Evolutionary conservation across 2,888 invertebrate species (phyloP).

Genomic region (Eupithecia tripunctaria): DNA sequence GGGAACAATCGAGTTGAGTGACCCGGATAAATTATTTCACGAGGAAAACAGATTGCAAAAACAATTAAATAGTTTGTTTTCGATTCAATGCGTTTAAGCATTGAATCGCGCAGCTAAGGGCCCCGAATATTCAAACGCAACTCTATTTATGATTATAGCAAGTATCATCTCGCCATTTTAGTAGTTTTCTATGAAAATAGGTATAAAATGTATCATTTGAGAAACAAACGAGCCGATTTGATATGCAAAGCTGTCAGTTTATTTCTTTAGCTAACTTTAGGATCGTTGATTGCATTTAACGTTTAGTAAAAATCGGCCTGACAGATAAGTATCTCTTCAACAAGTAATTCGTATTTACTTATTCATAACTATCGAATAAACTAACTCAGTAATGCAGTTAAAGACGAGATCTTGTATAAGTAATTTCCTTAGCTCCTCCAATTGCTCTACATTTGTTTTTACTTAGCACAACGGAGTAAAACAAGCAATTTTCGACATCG

Average conservation of each 20-base stretch:
- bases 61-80: not conserved
- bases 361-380: too few relatives aligned
- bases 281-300: too few relatives aligned
- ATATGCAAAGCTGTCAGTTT: not conserved
- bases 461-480: slow-evolving; percentile 4
- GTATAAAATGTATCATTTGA: too few relatives aligned
- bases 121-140: too few relatives aligned
- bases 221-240: too few relatives aligned
- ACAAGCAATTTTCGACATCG: slow-evolving; percentile 14
- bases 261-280: not conserved
- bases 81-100: not conserved
- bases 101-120: too few relatives aligned
- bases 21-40: slow-evolving; percentile 17
- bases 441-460: slow-evolving; percentile 7
- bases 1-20: slow-evolving; percentile 8
- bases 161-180: too few relatives aligned
- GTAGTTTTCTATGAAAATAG: too few relatives aligned
- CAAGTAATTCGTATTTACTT: too few relatives aligned
- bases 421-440: not conserved
- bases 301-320: too few relatives aligned
- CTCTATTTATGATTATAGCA: too few relatives aligned
- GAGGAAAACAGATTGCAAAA: slow-evolving; percentile 2
- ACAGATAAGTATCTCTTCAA: too few relatives aligned
- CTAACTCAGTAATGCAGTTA: not conserved
- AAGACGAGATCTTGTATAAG: not conserved